Evolutionary conservation across 2,113 vertebrate genomes (phyloP).

Genomic region (Gnathonemus echidnorhynchus): DNA sequence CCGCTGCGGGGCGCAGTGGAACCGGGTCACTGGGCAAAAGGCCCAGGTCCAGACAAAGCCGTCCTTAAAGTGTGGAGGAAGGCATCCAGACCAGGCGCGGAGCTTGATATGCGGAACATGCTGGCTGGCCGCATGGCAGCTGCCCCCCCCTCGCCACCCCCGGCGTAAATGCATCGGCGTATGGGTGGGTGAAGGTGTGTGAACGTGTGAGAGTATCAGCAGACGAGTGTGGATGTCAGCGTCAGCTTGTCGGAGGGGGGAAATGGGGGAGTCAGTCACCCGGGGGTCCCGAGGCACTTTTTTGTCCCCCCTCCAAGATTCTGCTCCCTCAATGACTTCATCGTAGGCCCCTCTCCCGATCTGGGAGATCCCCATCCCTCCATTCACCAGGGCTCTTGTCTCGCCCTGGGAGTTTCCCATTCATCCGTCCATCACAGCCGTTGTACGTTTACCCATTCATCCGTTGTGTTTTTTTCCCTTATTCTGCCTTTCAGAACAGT

Average conservation of each 20-base stretch:
- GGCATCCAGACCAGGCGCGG: background rate
- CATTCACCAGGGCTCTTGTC: background rate
- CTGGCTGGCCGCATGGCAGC: background rate
- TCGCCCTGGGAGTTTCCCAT: constrained; percentile 1
- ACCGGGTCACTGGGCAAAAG: background rate
- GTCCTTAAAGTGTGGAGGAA: background rate
- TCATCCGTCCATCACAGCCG: constrained; percentile 8
- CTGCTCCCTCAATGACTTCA: background rate
- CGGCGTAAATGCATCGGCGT: background rate
- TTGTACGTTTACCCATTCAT: constrained; percentile 5
- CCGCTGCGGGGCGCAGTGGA: background rate
- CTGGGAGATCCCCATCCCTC: constrained; percentile 7
- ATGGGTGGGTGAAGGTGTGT: background rate
- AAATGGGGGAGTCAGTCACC: background rate
- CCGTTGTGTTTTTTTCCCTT: background rate
- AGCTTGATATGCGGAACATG: background rate
- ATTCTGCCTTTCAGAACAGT: background rate
- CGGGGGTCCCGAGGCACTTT: background rate
- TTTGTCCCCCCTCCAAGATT: background rate
- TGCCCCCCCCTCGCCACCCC: background rate
- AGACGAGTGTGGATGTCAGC: background rate
- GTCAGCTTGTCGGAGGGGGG: background rate
- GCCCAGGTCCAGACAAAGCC: constrained; percentile 8
- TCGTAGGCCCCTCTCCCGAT: background rate
- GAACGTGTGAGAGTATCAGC: background rate